Base-by-base conservation (phyloP, 1,140 invertebrate species). In the Sarcophaga peregrina region DNA sequence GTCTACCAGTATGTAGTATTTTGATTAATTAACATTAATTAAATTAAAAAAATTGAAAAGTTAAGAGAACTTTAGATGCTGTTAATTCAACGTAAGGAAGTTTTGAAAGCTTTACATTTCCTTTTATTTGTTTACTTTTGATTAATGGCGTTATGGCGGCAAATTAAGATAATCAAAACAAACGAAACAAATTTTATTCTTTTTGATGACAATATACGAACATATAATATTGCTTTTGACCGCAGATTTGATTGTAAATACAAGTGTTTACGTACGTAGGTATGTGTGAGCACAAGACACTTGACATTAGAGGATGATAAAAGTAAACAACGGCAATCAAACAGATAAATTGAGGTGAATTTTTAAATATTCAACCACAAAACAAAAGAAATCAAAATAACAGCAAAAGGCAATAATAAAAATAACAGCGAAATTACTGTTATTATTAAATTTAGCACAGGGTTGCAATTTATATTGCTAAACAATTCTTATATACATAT, bases 101-200 rank as follows among this genome's bases (percentile, higher is more conserved):
- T 37, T 37, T 37, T 37, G 25, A 37, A 37, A 37, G 25, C 4
- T 37, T 37, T 37, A 37, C 25, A 37, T 37, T 37, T 37, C 1
- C 4, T 37, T 37, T 37, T 20, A 8, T 68, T 37, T 68, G 62
- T 20, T 68, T 68, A 68, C 62, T 68, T 68, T 68, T 68, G 62
- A 68, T 68, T 20, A 81, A 54, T 68, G 58, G 58, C 80, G 58
- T 20, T 58, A 54, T 68, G 58, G 58, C 80, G 58, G 58, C 80
- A 68, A 68, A 81, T 58, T 37, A 58, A 81, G 80, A 68, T 81
- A 81, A 81, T 58, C 80, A 81, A 81, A 81, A 81, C 74, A 76
- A 76, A 81, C 74, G n/a, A 46, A 76, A 76, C 74, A 76, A 76
- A 47, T 37, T 20, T 15, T 20, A 20, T 75, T 75, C 20, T 6